phyloP scores from a whole-genome alignment of 2,888 invertebrate species.

The Cancer borealis region DNA sequence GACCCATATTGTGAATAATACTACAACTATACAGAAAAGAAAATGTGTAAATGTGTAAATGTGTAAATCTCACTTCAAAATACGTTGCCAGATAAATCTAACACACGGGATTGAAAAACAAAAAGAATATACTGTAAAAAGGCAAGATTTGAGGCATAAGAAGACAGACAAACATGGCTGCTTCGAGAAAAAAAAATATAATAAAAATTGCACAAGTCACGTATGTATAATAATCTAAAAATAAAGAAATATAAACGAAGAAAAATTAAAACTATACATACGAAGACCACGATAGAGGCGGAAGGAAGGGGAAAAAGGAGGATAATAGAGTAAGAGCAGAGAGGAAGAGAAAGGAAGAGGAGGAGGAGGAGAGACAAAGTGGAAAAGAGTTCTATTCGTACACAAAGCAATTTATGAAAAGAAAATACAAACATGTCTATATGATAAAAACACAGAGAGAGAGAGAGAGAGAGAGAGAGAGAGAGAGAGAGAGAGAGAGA shows the following conservation, averaged over 20 bases:
- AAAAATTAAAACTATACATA: background rate
- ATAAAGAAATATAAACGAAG: background rate
- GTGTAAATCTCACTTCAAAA: background rate
- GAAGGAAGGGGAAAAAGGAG: background rate
- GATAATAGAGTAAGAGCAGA: background rate
- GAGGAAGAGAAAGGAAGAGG: background rate
- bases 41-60: background rate
- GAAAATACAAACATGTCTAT: too few species aligned
- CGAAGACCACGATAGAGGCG: background rate
- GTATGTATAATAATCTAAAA: background rate
- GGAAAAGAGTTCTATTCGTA: background rate
- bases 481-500: conserved; percentile 25
- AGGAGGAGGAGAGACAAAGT: background rate
- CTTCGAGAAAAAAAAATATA: background rate
- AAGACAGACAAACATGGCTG: background rate
- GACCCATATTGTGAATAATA: background rate
- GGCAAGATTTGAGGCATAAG: background rate
- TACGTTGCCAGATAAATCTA: background rate
- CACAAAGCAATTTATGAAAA: too few species aligned
- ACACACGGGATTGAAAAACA: background rate
- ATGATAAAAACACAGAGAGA: too few species aligned
- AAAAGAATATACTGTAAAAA: background rate
- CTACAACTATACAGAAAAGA: background rate
- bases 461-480: background rate
- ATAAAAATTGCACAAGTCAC: background rate